phyloP scores from a whole-genome alignment of 1,140 invertebrate species.

The Papilio polytes region DNA sequence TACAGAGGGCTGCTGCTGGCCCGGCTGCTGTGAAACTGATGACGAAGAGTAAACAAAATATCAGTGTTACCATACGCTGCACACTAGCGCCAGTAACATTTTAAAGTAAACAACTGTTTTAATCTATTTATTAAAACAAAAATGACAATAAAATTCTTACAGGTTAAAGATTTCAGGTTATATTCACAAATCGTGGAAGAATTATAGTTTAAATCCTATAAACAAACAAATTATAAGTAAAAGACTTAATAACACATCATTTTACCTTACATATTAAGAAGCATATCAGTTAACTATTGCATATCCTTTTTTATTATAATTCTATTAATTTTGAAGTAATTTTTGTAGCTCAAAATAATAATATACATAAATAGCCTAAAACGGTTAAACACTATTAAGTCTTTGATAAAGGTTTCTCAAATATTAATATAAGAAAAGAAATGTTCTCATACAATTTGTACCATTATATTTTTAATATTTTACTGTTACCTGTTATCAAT shows the following conservation, averaged over 20 bases:
- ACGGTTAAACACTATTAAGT: too few relatives aligned
- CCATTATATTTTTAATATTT: slow-evolving; percentile 2
- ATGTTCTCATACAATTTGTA: background rate
- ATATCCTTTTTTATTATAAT: background rate
- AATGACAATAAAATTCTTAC: background rate
- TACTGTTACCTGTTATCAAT: slow-evolving; percentile 18
- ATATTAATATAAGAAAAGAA: background rate
- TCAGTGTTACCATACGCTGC: background rate
- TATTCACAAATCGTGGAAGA: background rate
- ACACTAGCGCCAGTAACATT: background rate
- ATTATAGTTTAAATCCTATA: background rate
- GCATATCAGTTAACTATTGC: background rate
- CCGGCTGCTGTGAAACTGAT: slow-evolving; percentile 87
- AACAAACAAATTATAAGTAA: background rate
- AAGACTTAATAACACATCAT: slow-evolving; percentile 17
- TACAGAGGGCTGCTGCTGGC: slow-evolving; percentile 92
- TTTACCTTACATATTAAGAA: background rate
- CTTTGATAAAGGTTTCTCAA: too few relatives aligned
- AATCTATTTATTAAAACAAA: background rate
- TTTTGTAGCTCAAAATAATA: too few relatives aligned
- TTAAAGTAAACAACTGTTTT: background rate
- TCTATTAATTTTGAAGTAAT: background rate
- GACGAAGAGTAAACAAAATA: slow-evolving; percentile 83
- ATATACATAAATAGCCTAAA: too few relatives aligned
- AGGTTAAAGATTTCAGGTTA: background rate